phyloP scores from a whole-genome alignment of 2,113 vertebrate genomes.

The Chloropsis hardwickii region DNA sequence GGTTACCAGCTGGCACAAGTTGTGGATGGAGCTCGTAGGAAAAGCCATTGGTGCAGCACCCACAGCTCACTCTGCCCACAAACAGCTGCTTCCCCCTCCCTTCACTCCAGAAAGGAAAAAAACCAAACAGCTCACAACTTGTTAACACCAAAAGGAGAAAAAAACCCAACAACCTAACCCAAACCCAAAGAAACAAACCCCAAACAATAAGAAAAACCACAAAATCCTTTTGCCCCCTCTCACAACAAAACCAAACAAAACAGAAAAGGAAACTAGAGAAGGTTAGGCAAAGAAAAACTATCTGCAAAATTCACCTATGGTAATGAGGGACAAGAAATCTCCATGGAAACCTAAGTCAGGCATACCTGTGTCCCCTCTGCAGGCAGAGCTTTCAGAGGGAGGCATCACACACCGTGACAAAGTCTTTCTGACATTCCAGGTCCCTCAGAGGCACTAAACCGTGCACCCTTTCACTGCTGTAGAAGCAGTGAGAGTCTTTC shows the following conservation, averaged over 20 bases:
- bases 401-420: background rate
- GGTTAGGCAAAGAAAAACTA: background rate
- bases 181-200: background rate
- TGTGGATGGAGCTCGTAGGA: background rate
- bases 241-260: background rate
- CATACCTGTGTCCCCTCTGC: background rate
- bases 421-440: background rate
- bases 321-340: slow-evolving; percentile 35
- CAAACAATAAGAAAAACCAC: background rate
- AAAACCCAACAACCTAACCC: background rate
- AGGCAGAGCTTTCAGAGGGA: background rate
- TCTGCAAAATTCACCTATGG: background rate
- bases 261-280: background rate
- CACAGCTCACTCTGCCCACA: background rate
- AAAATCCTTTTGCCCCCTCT: background rate
- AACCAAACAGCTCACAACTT: background rate
- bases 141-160: background rate
- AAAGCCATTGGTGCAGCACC: background rate
- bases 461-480: background rate
- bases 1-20: background rate
- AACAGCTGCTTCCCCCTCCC: background rate
- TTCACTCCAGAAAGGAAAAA: background rate
- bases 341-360: slow-evolving; percentile 64
- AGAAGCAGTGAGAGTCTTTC: background rate
- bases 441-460: background rate